Evolutionary conservation across 2,113 vertebrate species (phyloP).

Genomic region (Hypomesus transpacificus): DNA sequence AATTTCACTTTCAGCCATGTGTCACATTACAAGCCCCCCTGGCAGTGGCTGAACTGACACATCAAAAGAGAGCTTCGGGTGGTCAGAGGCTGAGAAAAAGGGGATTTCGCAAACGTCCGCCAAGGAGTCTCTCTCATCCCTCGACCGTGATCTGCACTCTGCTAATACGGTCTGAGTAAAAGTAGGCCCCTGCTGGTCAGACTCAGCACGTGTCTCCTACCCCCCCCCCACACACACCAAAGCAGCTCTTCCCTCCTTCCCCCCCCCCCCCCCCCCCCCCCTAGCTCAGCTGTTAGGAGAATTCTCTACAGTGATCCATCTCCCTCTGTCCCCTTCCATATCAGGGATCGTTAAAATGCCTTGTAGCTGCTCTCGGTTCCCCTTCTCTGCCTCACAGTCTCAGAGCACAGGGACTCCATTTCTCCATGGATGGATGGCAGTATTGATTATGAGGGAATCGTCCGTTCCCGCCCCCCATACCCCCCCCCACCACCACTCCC

Average conservation of each 20-base stretch:
- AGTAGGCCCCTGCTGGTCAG: slow-evolving; percentile 17
- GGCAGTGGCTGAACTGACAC: not conserved
- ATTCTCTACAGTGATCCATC: slow-evolving; percentile 51
- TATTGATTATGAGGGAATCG: slow-evolving; percentile 54
- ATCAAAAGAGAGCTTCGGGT: no score
- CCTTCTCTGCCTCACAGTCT: slow-evolving; percentile 49
- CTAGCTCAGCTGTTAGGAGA: slow-evolving; percentile 37
- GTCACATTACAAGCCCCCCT: not conserved
- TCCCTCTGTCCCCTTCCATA: slow-evolving; percentile 48
- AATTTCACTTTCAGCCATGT: slow-evolving; percentile 3
- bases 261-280: slow-evolving; percentile 15
- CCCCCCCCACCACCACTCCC: no score
- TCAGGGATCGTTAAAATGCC: slow-evolving; percentile 53
- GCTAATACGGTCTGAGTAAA: not conserved
- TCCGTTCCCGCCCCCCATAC: no score
- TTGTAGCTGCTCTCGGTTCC: slow-evolving; percentile 38
- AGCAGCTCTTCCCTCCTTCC: slow-evolving; percentile 34
- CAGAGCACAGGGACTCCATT: slow-evolving; percentile 36
- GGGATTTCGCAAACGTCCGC: not conserved
- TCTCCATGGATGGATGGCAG: slow-evolving; percentile 45
- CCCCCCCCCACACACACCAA: slow-evolving; percentile 32
- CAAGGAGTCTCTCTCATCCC: slow-evolving; percentile 2
- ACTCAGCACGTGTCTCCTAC: slow-evolving; percentile 25
- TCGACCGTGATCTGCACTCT: slow-evolving; percentile 7
- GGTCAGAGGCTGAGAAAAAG: no score